Evolutionary conservation across 2,113 vertebrate genomes (phyloP).

Genomic region (Hystrix cristata): DNA sequence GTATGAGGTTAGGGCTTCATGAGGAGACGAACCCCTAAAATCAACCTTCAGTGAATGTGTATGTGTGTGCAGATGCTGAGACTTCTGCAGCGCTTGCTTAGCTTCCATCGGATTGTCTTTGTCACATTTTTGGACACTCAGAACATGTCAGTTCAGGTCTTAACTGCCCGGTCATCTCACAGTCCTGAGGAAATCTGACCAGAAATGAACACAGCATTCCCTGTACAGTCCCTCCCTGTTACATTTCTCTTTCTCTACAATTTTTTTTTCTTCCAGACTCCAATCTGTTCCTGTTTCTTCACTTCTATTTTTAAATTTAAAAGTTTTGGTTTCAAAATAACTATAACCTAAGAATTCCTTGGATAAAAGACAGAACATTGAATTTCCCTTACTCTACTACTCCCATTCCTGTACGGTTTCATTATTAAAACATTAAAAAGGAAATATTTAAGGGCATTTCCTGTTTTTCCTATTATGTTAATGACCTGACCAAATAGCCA

Average conservation of each 20-base stretch:
- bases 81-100: not conserved
- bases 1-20: not conserved
- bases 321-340: slow-evolving; percentile 68
- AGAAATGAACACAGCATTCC: not conserved
- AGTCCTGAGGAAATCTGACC: not conserved
- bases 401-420: slow-evolving; percentile 39
- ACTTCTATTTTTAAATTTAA: slow-evolving; percentile 80
- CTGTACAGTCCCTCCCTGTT: not conserved
- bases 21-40: not conserved
- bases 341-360: slow-evolving; percentile 67
- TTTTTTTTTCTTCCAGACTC: slow-evolving; percentile 21
- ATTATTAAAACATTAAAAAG: slow-evolving; percentile 38
- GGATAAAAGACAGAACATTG: slow-evolving; percentile 65
- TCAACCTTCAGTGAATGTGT: not conserved
- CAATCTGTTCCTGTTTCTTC: slow-evolving; percentile 77
- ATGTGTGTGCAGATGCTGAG: not conserved
- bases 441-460: slow-evolving; percentile 13
- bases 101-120: not conserved
- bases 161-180: not conserved
- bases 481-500: slow-evolving; percentile 43
- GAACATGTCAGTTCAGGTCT: not conserved
- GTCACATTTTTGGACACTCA: not conserved
- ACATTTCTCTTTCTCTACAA: not conserved
- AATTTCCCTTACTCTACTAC: slow-evolving; percentile 38
- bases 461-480: slow-evolving; percentile 64